These are phyloP conservation scores for Plusia festucae DNA, from an alignment of 2,888 invertebrate species.

Conservation along the genomic window DNA sequence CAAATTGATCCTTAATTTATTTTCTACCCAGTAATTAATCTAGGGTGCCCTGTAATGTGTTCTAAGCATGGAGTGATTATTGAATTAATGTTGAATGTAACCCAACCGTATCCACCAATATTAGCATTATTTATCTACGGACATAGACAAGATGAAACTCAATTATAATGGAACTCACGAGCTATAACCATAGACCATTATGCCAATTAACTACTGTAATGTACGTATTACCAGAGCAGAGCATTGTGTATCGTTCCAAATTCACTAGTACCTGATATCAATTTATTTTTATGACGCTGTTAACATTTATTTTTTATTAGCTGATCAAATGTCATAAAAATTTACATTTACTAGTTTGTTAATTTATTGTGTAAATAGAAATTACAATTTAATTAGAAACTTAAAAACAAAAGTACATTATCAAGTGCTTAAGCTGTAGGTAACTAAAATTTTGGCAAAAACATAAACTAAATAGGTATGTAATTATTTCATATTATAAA, in stretches of 20 bases:
- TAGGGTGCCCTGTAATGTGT: slow-evolving; percentile 45
- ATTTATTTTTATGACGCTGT: slow-evolving; percentile 40
- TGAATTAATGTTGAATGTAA: slow-evolving; percentile 48
- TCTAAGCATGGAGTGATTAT: slow-evolving; percentile 45
- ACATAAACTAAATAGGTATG: not conserved
- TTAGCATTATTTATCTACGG: slow-evolving; percentile 59
- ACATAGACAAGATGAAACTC: slow-evolving; percentile 60
- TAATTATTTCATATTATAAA: slow-evolving; percentile 2
- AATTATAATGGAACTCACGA: slow-evolving; percentile 66
- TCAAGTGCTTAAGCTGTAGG: not conserved
- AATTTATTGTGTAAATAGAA: slow-evolving; percentile 3
- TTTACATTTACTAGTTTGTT: slow-evolving; percentile 11
- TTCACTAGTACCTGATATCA: slow-evolving; percentile 33
- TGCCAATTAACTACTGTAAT: slow-evolving; percentile 69
- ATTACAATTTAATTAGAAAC: not conserved
- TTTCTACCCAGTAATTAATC: slow-evolving; percentile 45
- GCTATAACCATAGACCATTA: slow-evolving; percentile 65
- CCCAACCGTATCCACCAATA: slow-evolving; percentile 48
- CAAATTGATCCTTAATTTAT: slow-evolving; percentile 45
- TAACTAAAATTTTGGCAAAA: not conserved
- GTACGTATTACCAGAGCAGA: slow-evolving; percentile 43
- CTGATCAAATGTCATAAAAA: slow-evolving; percentile 19
- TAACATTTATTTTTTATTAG: slow-evolving; percentile 29
- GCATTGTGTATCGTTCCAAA: slow-evolving; percentile 35
- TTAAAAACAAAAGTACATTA: not conserved